Evolutionary conservation across 2,113 vertebrate species (phyloP), one percentile per base, ranked within the genome.

Genomic region (Caranx melampygus): DNA sequence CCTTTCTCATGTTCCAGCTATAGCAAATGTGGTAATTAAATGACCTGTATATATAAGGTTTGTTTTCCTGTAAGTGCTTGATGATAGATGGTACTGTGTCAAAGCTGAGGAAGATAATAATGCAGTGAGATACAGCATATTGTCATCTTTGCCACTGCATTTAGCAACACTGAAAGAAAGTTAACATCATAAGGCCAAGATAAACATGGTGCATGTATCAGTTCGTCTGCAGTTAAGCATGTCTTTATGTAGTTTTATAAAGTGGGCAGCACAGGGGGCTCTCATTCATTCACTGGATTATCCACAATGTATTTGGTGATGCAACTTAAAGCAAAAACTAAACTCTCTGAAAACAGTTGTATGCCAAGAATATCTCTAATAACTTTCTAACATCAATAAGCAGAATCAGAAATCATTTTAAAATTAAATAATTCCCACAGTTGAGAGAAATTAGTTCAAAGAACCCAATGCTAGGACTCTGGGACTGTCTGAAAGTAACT

Each of bases 321-420:
- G 78, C 65, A 58, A 37, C 14, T 42, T 34, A 12, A 62, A 62
- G 13, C 21, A 33, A 34, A 69, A 81, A 61, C 49, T 58, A 82
- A 61, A 54, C 18, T 51, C 35, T 33, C 31, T 8, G 20, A 21
- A 64, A 40, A 47, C 11, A 73, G 55, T 18, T 44, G 49, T 65
- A 65, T 57, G 54, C 13, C 2, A 37, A 42, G 13, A 14, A 21
- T 47, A 67, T 54, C 5, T 52, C 8, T 71, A 14, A 66, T 3
- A 12, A 10, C 52, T 66, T 26, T 42, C 34, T 49, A 6, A 37
- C 8, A 49, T 37, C 47, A 54, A 86, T 81, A 26, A 73, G 81
- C 81, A 69, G 80, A 85, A 86, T 88, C 84, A 83, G 82, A 88
- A 86, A 84, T 79, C 77, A 76, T 13, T 49, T 72, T 47, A 42